Conservation (phyloP, 2,888 invertebrate species). For the Philonicus albiceps region DNA sequence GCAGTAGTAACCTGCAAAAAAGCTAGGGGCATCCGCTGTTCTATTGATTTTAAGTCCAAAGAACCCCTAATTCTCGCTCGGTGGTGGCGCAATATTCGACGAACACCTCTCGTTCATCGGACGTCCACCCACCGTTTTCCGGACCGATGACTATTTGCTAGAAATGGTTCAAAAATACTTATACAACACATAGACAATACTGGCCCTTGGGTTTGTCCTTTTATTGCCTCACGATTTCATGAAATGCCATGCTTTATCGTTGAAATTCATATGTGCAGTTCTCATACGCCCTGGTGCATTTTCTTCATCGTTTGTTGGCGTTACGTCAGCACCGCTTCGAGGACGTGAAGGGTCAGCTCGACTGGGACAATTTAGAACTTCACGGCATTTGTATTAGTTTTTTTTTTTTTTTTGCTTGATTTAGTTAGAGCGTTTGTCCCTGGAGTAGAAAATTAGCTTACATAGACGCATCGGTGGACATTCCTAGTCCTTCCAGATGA, state of each 20-base stretch:
- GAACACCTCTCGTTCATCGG: not conserved
- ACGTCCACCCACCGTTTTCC: not conserved
- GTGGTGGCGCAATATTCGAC: not conserved
- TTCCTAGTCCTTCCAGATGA: not conserved
- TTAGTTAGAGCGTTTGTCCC: not conserved
- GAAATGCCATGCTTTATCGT: not conserved
- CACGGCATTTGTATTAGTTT: not conserved
- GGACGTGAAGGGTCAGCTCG: not conserved
- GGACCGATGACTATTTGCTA: not conserved
- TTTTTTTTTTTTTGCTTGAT: not conserved
- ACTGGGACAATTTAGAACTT: not conserved
- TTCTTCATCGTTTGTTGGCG: not conserved
- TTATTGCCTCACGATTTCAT: not conserved
- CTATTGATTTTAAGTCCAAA: not conserved
- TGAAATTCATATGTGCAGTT: not conserved
- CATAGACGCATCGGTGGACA: not conserved
- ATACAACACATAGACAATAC: not conserved
- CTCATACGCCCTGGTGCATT: not conserved
- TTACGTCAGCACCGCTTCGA: not conserved
- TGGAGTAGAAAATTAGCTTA: not conserved
- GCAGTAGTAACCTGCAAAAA: not conserved
- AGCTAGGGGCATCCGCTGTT: not conserved
- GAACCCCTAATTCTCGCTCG: not conserved
- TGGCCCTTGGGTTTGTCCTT: not conserved
- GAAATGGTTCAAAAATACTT: not conserved